These are phyloP conservation scores for Copidosoma aretas DNA, from an alignment of 2,888 invertebrate species.

Conservation along the genomic window DNA sequence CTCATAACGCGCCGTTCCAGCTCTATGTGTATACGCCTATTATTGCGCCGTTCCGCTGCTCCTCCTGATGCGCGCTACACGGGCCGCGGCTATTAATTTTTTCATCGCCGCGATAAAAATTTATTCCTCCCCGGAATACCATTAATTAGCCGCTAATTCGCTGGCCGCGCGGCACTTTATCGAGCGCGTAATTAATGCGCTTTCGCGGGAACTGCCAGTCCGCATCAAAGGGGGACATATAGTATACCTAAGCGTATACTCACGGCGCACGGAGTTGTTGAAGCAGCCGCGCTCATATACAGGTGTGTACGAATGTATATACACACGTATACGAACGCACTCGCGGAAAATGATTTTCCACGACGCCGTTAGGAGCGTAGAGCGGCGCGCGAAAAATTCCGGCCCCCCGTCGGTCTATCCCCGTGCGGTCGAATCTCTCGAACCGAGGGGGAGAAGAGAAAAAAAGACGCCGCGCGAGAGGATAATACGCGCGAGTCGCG, in stretches of 20 bases:
- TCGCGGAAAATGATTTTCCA: slow-evolving; percentile 39
- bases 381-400: slow-evolving; percentile 27
- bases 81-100: background rate
- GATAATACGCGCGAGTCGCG: slow-evolving; percentile 17
- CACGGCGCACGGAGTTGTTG: too few species aligned
- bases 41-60: too few species aligned
- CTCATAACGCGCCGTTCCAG: too few species aligned
- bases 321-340: background rate
- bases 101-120: slow-evolving; percentile 34
- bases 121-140: slow-evolving; percentile 29
- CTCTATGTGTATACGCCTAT: too few species aligned
- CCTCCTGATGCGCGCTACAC: too few species aligned
- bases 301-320: too few species aligned
- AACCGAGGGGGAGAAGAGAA: background rate
- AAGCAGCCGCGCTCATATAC: too few species aligned
- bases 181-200: slow-evolving; percentile 41
- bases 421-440: slow-evolving; percentile 19
- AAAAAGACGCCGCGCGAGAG: background rate
- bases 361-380: background rate
- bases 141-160: slow-evolving; percentile 40
- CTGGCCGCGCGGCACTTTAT: slow-evolving; percentile 31
- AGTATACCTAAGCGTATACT: background rate
- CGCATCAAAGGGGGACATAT: slow-evolving; percentile 28
- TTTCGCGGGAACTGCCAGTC: slow-evolving; percentile 40
- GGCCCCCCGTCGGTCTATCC: background rate